Base-by-base conservation (phyloP, 2,113 vertebrate genomes). In the Brachypteracias leptosomus region DNA sequence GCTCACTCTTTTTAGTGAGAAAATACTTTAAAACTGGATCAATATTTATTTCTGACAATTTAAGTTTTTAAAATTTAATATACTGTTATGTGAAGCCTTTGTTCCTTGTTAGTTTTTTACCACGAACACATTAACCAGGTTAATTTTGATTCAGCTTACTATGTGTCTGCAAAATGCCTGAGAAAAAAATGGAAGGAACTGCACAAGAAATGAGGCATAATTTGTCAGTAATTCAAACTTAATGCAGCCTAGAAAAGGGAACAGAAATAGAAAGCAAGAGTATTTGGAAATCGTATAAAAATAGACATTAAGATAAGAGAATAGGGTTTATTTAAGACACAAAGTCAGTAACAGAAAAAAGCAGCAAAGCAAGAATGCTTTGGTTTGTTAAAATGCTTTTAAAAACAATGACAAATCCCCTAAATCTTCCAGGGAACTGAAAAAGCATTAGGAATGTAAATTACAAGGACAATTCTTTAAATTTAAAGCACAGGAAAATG, bases 1-100 rank as follows among this genome's bases (percentile, higher is more conserved):
- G 0, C 0, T 82, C 33, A 6, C 3, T 46, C 14, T n/a, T 13
- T 57, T 35, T 2, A 76, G 15, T 66, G 26, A 65, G n/a, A 71
- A 82, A 54, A 54, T 28, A 47, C 33, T 61, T 74, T 13, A 65
- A 70, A 88, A 21, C 5, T 17, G 19, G 7, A 46, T 1, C 33
- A 3, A 31, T 40, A 47, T 4, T 61, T 81, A 51, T 46, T 58
- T 71, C 36, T 74, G 29, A 57, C 7, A 51, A 51, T 9, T 47
- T 6, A 13, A 6, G 13, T 1, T 35, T 61, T 67, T 38, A 5
- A 33, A 65, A 16, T 17, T 35, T 8, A 74, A 35, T 7, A 44
- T 40, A 35, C 11, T 67, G 67, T 25, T 26, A 8, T 6, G 4
- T 14, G 14, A 74, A 70, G 40, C 20, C 9, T 85, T 70, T 70